These are phyloP conservation scores for Drosophila guanche DNA, from an alignment of 1,140 invertebrate genomes.

Conservation along the genomic window DNA sequence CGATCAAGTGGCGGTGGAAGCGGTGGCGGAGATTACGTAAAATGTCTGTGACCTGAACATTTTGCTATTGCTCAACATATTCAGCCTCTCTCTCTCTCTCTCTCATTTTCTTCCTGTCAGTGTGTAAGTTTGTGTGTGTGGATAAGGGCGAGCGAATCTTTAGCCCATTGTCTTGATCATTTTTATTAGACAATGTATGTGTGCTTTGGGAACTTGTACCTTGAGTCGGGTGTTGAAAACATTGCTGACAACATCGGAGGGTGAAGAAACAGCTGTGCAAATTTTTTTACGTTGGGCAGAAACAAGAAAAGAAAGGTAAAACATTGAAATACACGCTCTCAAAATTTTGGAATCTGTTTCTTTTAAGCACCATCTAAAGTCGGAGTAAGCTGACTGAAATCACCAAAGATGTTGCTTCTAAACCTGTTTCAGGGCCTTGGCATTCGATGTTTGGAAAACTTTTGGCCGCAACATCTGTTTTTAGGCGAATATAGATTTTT, in stretches of 20 bases:
- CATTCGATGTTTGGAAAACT: constrained; percentile 7
- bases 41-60: constrained; percentile 78
- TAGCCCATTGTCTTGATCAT: constrained; percentile 55
- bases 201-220: constrained; percentile 70
- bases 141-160: constrained; percentile 64
- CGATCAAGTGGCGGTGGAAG: constrained; percentile 27
- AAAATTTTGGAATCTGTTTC: constrained; percentile 19
- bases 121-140: constrained; percentile 21
- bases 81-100: constrained; percentile 10
- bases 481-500: constrained; percentile 1
- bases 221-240: constrained; percentile 69
- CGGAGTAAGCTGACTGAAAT: constrained; percentile 39
- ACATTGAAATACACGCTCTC: constrained; percentile 1
- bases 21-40: constrained; percentile 65
- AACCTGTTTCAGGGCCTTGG: constrained; percentile 40
- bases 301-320: constrained; percentile 13
- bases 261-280: constrained; percentile 62
- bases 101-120: too few relatives aligned
- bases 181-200: constrained; percentile 53
- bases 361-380: constrained; percentile 20
- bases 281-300: constrained; percentile 23
- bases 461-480: constrained; percentile 35
- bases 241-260: constrained; percentile 19
- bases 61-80: constrained; percentile 73
- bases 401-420: constrained; percentile 23